Percentiles rank a stretch among this genome's conserved stretches.
phyloP scores from a whole-genome alignment of 2,113 vertebrate genomes.

The Scalopus aquaticus region DNA sequence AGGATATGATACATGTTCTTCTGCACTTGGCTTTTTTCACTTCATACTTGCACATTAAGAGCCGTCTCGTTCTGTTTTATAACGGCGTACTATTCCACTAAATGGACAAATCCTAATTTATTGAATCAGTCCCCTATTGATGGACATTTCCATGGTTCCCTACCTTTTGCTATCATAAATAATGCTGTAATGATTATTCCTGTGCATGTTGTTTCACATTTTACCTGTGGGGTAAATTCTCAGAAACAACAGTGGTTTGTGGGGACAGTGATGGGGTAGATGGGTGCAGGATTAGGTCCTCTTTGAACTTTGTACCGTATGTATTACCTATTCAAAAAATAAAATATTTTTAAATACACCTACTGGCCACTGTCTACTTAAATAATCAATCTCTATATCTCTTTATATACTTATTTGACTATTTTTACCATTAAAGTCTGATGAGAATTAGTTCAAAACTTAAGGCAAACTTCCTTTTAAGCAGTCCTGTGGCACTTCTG shows the following conservation, averaged over 20 bases:
- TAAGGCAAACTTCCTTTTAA: constrained; percentile 30
- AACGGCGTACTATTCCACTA: not conserved
- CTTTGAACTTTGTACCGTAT: constrained; percentile 55
- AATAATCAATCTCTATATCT: not conserved
- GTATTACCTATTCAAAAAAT: constrained; percentile 65
- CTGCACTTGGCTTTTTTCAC: not conserved
- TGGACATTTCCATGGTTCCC: not conserved
- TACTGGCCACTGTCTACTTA: constrained; percentile 28
- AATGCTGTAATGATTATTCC: constrained; percentile 8
- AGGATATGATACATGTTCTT: not conserved
- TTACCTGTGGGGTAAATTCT: constrained; percentile 18
- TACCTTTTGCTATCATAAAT: constrained; percentile 27
- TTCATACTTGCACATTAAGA: not conserved
- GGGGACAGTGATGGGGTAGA: not conserved
- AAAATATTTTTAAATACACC: constrained; percentile 75
- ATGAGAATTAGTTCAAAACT: constrained; percentile 1
- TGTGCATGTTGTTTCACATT: constrained; percentile 33
- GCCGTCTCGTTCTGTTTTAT: not conserved
- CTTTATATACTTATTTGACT: not conserved
- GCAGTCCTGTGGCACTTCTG: not conserved
- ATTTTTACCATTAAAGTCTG: constrained; percentile 29
- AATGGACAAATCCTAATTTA: constrained; percentile 35
- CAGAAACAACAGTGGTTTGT: constrained; percentile 22
- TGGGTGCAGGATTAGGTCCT: constrained; percentile 7
- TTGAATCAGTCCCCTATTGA: not conserved